These are phyloP conservation scores for Parasteatoda tepidariorum DNA, from an alignment of 1,140 invertebrate genomes.

Conservation along the genomic window DNA sequence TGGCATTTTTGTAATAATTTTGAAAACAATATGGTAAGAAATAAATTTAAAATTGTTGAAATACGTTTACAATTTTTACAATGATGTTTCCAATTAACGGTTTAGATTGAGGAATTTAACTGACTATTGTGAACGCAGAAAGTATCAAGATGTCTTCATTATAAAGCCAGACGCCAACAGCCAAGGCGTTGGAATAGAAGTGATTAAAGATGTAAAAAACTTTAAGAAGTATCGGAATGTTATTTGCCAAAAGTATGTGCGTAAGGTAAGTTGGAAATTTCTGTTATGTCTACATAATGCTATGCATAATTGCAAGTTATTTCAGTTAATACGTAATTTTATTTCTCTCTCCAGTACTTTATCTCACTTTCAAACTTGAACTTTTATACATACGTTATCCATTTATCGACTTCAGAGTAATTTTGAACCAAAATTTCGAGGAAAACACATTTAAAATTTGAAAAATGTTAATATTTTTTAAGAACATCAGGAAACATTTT, in stretches of 20 bases:
- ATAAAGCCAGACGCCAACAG: conserved; percentile 89
- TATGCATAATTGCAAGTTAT: not conserved
- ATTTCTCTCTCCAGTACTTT: not conserved
- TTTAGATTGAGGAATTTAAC: not conserved
- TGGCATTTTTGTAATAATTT: not conserved
- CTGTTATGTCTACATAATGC: not conserved
- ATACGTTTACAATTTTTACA: not conserved
- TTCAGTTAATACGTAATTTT: conserved; percentile 45
- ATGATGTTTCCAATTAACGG: not conserved
- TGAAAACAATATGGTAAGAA: not conserved
- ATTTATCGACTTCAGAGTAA: not conserved
- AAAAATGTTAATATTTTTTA: no score
- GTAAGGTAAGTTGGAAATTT: conserved; percentile 69
- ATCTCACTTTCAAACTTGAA: not conserved
- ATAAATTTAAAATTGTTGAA: not conserved
- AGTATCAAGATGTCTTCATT: conserved; percentile 74
- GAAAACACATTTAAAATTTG: not conserved
- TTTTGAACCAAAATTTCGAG: not conserved
- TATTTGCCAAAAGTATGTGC: conserved; percentile 84
- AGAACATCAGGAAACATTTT: no score
- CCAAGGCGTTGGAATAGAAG: conserved; percentile 86
- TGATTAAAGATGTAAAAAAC: conserved; percentile 84
- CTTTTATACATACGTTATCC: not conserved
- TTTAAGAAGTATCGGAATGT: conserved; percentile 79
- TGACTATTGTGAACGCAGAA: not conserved